phyloP scores from a whole-genome alignment of 1,140 invertebrate species.

The Chionoecetes opilio region DNA sequence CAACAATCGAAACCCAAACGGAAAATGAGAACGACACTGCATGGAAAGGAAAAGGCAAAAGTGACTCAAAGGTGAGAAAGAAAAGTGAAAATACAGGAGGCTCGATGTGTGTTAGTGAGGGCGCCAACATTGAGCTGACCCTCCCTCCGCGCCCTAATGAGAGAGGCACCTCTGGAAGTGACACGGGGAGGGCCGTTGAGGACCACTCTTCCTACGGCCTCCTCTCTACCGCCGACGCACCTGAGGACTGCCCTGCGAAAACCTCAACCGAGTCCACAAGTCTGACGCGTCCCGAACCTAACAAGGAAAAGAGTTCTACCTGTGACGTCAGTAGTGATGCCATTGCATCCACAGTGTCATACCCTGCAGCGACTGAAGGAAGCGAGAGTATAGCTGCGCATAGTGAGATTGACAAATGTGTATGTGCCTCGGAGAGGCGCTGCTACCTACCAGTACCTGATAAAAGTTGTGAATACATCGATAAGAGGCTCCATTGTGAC shows the following conservation, averaged over 20 bases:
- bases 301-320: background rate
- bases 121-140: background rate
- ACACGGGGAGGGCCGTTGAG: background rate
- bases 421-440: background rate
- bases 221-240: constrained; percentile 19
- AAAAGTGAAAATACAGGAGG: background rate
- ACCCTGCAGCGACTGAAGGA: constrained; percentile 29
- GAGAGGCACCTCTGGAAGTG: background rate
- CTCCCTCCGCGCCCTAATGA: constrained; percentile 50
- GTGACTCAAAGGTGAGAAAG: background rate
- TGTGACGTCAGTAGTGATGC: constrained; percentile 57
- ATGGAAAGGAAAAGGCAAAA: constrained; percentile 33
- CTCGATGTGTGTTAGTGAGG: background rate
- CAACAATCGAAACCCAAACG: constrained; percentile 72
- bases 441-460: constrained; percentile 38
- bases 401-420: constrained; percentile 16
- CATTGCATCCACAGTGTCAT: constrained; percentile 59
- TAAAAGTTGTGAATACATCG: background rate
- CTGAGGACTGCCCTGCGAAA: constrained; percentile 38
- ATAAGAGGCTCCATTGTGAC: background rate
- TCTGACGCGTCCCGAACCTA: constrained; percentile 21
- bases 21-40: constrained; percentile 27
- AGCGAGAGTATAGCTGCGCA: background rate
- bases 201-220: constrained; percentile 27
- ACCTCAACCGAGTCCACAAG: constrained; percentile 37